A percentile compares a stretch with the other conserved stretches of the same genome.
These are phyloP conservation scores for Zosterops hypoxanthus DNA, from an alignment of 2,113 vertebrate genomes.

Conservation along the genomic window DNA sequence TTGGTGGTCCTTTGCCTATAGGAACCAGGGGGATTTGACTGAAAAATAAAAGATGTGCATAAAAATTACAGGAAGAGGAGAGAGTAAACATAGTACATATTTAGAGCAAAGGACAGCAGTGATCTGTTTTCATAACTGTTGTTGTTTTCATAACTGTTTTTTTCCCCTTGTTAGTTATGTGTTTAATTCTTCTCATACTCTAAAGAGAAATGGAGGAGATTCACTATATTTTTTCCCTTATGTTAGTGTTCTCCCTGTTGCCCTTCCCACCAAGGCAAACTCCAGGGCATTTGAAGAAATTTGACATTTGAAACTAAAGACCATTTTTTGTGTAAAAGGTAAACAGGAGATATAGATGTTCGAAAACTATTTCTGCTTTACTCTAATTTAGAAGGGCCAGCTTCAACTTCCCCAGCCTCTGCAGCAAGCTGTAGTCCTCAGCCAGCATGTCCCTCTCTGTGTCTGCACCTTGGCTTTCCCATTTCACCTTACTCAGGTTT, in stretches of 20 bases:
- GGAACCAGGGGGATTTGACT: background rate
- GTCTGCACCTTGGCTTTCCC: background rate
- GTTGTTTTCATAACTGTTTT: constrained; percentile 22
- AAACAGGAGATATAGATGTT: background rate
- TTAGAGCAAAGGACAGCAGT: constrained; percentile 1
- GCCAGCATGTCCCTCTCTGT: background rate
- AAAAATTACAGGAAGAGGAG: constrained; percentile 11
- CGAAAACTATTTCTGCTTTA: background rate
- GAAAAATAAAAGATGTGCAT: background rate
- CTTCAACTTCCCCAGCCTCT: background rate
- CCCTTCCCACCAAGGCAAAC: background rate
- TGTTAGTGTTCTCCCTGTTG: background rate
- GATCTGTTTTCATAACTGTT: background rate
- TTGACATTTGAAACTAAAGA: background rate
- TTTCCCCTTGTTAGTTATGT: background rate
- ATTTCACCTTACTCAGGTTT: background rate
- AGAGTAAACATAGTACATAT: background rate
- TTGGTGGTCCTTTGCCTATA: background rate
- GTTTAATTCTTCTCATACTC: constrained; percentile 26
- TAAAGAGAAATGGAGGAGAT: background rate
- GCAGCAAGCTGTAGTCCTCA: background rate
- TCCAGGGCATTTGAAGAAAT: background rate
- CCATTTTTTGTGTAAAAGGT: background rate
- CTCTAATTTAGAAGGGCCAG: background rate
- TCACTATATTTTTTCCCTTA: background rate